Evolutionary conservation across 2,797 vertebrate genomes (phyloP).

Genomic region (Petrocephalus schoutedeni): DNA sequence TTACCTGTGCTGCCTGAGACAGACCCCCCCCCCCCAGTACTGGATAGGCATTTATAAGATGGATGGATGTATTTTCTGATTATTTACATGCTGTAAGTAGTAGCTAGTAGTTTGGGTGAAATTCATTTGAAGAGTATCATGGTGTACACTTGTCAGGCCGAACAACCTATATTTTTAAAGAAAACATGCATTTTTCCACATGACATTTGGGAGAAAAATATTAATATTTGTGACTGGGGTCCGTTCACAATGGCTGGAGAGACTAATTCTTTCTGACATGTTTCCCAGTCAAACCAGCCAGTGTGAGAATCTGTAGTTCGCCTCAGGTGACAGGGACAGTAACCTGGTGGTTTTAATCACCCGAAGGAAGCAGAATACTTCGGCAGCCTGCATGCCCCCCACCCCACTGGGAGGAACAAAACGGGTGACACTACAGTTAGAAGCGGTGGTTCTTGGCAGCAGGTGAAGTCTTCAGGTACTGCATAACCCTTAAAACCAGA

Average conservation of each 20-base stretch:
- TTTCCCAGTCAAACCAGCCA: background rate
- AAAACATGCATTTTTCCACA: background rate
- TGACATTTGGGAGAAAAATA: background rate
- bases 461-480: background rate
- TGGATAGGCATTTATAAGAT: background rate
- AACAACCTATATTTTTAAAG: background rate
- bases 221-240: background rate
- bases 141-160: background rate
- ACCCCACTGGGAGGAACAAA: background rate
- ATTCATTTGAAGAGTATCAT: background rate
- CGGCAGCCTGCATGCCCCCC: background rate
- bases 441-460: background rate
- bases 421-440: background rate
- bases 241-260: background rate
- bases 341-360: background rate
- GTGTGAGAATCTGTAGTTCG: background rate
- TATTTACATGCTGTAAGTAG: slow-evolving; percentile 5
- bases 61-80: slow-evolving; percentile 1
- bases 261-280: background rate
- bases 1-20: background rate
- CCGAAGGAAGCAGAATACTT: background rate
- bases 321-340: background rate
- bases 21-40: background rate
- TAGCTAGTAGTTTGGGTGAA: background rate
- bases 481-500: background rate